These are phyloP conservation scores for Uria lomvia DNA, from an alignment of 2,113 vertebrate genomes.

Conservation along the genomic window DNA sequence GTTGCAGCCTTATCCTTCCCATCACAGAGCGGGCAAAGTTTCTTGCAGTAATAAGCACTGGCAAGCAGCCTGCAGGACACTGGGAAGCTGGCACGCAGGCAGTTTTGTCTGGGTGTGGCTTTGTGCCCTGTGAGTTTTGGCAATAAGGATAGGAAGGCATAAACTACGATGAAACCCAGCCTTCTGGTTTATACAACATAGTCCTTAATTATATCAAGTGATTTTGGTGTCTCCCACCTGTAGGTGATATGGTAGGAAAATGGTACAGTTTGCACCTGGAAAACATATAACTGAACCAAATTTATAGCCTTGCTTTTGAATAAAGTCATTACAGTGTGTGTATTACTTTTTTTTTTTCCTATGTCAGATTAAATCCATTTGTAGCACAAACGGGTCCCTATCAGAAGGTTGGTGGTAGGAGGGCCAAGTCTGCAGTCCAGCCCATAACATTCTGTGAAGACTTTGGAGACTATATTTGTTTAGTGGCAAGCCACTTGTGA, in stretches of 20 bases:
- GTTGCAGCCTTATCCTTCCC: neutral
- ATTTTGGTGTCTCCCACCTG: neutral
- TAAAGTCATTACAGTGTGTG: fast-evolving
- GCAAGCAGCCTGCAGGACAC: neutral
- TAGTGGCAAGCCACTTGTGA: neutral
- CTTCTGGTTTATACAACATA: neutral
- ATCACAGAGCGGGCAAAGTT: neutral
- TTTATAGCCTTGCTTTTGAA: neutral
- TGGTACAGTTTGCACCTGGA: neutral
- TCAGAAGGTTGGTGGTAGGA: neutral
- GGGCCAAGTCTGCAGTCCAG: neutral
- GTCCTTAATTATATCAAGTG: neutral
- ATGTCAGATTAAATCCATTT: neutral
- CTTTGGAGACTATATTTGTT: neutral
- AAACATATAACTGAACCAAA: neutral
- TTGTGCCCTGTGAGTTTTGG: neutral
- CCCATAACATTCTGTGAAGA: neutral
- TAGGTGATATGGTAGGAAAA: neutral
- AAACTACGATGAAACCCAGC: neutral
- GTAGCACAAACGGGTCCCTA: fast-evolving
- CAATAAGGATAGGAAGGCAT: neutral
- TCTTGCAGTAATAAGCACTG: neutral
- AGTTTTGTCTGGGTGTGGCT: neutral
- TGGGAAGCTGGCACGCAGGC: neutral
- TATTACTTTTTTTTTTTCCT: neutral